phyloP scores from a whole-genome alignment of 2,113 vertebrate species.

The Dendrocopos noguchii region DNA sequence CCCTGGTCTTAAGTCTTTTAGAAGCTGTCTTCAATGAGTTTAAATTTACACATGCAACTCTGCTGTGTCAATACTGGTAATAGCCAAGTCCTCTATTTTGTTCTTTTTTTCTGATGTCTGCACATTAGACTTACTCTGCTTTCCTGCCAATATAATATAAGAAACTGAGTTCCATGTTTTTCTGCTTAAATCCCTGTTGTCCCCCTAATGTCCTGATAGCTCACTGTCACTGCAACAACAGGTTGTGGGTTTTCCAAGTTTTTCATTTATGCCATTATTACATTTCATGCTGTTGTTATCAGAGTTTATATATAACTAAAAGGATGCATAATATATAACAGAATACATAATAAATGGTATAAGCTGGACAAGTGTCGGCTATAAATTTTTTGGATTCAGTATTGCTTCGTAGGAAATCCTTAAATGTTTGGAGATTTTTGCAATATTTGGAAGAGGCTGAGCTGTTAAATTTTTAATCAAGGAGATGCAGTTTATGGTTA shows the following conservation, averaged over 20 bases:
- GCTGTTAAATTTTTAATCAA: background rate
- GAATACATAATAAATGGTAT: background rate
- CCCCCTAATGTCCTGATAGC: background rate
- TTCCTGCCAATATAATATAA: background rate
- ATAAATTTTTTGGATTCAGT: background rate
- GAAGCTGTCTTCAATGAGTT: background rate
- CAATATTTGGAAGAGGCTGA: background rate
- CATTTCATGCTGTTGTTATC: background rate
- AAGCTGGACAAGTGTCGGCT: background rate
- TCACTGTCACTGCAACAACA: background rate
- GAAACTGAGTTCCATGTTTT: background rate
- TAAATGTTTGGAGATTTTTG: background rate
- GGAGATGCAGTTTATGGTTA: background rate
- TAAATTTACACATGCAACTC: background rate
- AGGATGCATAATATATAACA: background rate
- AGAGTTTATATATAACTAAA: background rate
- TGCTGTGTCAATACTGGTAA: background rate
- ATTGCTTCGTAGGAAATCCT: background rate
- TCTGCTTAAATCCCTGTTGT: background rate
- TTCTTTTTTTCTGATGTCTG: background rate
- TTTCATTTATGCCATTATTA: background rate
- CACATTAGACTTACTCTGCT: fast-evolving
- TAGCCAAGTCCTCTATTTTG: background rate
- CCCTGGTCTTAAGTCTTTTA: background rate
- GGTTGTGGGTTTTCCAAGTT: background rate